Conservation (phyloP, 2,797 vertebrate genomes). For the Staurois parvus region DNA sequence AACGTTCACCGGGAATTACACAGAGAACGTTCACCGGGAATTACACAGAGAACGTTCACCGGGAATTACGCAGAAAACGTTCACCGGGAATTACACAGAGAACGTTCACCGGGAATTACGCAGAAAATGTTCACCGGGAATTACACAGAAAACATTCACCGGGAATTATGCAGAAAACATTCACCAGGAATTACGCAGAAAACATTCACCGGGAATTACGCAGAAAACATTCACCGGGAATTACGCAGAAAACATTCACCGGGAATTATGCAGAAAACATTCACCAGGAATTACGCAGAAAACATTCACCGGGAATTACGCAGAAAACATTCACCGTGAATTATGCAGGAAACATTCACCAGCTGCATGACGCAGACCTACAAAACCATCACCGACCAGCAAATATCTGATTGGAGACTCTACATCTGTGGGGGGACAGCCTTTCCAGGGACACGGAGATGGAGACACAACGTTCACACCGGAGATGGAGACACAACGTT, state of each 20-base stretch:
- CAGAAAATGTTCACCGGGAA: neutral
- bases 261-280: no score
- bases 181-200: neutral
- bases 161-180: neutral
- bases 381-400: neutral
- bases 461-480: neutral
- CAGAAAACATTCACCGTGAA: neutral
- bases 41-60: neutral
- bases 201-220: neutral
- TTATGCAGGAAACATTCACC: neutral
- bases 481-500: no score
- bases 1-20: neutral
- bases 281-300: neutral
- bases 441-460: neutral
- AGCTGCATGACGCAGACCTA: neutral
- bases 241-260: neutral
- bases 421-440: neutral
- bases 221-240: neutral
- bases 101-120: neutral
- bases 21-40: neutral
- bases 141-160: no score
- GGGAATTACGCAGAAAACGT: neutral
- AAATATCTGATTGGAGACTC: neutral
- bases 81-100: no score
- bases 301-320: neutral